Conservation (phyloP, 2,888 invertebrate genomes). For the Hypolimnas misippus region DNA sequence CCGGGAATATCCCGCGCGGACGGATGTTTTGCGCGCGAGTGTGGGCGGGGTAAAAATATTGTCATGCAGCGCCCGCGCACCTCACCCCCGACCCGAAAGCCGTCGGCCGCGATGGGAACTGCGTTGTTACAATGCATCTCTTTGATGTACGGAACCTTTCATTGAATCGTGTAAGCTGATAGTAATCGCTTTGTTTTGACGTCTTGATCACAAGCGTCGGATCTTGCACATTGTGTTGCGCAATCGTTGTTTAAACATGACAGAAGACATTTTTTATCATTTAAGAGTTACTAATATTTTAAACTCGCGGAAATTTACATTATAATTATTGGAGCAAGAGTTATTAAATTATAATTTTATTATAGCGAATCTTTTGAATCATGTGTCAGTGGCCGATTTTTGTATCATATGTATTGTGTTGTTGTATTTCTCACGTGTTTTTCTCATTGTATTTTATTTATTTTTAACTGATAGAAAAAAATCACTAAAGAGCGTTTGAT, state of each 20-base stretch:
- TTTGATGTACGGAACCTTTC: constrained; percentile 29
- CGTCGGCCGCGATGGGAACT: constrained; percentile 9
- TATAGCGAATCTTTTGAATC: background rate
- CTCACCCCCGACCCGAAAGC: no score
- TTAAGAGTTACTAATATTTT: background rate
- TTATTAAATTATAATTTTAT: no score
- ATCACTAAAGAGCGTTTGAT: no score
- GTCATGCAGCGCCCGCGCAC: constrained; percentile 35
- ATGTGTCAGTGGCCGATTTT: background rate
- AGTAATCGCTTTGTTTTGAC: constrained; percentile 22
- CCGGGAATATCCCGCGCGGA: constrained; percentile 70
- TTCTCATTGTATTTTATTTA: no score
- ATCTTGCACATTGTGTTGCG: background rate
- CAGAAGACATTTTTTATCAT: background rate
- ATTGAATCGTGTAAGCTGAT: constrained; percentile 18
- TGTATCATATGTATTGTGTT: no score
- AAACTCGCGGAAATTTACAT: background rate
- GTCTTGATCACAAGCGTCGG: no score
- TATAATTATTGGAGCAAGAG: background rate
- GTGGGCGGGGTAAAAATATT: constrained; percentile 56
- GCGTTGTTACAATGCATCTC: constrained; percentile 16
- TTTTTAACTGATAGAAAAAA: background rate
- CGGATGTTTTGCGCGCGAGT: constrained; percentile 70
- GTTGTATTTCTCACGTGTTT: no score
- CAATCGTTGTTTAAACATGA: background rate